These are phyloP conservation scores for Drosophila tsacasi DNA, from an alignment of 1,140 invertebrate genomes.

Conservation along the genomic window DNA sequence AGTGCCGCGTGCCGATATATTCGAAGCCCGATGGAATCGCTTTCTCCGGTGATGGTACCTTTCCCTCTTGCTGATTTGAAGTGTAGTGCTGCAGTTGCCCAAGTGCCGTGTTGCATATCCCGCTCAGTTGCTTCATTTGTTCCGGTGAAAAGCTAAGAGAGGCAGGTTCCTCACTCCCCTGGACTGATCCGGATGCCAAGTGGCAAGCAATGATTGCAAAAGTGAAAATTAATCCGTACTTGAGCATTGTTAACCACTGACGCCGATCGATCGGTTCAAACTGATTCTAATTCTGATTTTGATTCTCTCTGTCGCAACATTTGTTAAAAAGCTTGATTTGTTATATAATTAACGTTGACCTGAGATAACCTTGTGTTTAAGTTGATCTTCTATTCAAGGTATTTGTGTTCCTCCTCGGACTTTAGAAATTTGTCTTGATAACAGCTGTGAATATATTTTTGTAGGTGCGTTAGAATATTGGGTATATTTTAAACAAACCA, in stretches of 20 bases:
- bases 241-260: not conserved
- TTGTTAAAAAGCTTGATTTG: not conserved
- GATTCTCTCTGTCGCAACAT: too few species aligned
- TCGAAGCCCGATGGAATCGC: not conserved
- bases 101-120: not conserved
- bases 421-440: too few species aligned
- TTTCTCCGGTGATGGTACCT: not conserved
- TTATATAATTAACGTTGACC: not conserved
- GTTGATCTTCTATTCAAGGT: too few species aligned
- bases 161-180: not conserved
- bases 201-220: not conserved
- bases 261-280: not conserved
- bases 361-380: constrained; percentile 1
- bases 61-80: not conserved
- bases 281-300: not conserved
- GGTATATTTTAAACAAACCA: not conserved
- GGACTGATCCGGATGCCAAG: not conserved
- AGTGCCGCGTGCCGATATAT: not conserved
- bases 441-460: not conserved
- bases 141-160: not conserved
- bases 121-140: not conserved
- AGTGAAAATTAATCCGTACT: constrained; percentile 1
- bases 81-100: not conserved
- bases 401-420: too few species aligned
- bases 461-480: not conserved